Evolutionary conservation across 2,888 invertebrate genomes (phyloP).

Genomic region (Heterodera filipjevi): DNA sequence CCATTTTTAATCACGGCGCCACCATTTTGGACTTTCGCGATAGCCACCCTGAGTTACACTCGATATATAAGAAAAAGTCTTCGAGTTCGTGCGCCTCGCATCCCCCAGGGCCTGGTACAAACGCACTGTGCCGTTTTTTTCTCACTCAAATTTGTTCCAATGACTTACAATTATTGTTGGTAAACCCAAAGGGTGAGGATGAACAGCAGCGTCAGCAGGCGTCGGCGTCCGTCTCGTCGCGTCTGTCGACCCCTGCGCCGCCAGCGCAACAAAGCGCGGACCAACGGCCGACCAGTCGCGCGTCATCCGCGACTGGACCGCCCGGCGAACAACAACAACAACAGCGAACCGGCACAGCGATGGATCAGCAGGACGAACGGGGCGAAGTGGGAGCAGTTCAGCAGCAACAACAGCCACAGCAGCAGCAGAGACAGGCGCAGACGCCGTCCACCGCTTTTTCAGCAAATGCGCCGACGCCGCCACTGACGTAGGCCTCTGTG

Average conservation of each 20-base stretch:
- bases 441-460: slow-evolving; percentile 21
- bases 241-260: not conserved
- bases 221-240: not conserved
- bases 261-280: not conserved
- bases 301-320: not conserved
- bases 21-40: too few relatives aligned
- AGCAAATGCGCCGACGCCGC: slow-evolving; percentile 34
- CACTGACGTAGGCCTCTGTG: slow-evolving; percentile 24
- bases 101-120: too few relatives aligned
- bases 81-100: too few relatives aligned
- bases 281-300: slow-evolving; percentile 2
- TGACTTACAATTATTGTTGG: not conserved
- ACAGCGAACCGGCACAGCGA: not conserved
- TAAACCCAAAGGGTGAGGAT: not conserved
- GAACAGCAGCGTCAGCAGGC: not conserved
- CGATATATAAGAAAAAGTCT: too few relatives aligned
- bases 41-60: too few relatives aligned
- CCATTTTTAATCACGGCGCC: too few relatives aligned
- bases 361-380: slow-evolving; percentile 37
- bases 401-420: slow-evolving; percentile 30
- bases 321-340: slow-evolving; percentile 31
- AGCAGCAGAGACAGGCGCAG: slow-evolving; percentile 24
- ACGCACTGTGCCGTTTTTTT: not conserved
- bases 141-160: not conserved
- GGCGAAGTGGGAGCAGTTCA: slow-evolving; percentile 30